These are phyloP conservation scores for Andrena dorsata DNA, from an alignment of 2,888 invertebrate species.

Conservation along the genomic window DNA sequence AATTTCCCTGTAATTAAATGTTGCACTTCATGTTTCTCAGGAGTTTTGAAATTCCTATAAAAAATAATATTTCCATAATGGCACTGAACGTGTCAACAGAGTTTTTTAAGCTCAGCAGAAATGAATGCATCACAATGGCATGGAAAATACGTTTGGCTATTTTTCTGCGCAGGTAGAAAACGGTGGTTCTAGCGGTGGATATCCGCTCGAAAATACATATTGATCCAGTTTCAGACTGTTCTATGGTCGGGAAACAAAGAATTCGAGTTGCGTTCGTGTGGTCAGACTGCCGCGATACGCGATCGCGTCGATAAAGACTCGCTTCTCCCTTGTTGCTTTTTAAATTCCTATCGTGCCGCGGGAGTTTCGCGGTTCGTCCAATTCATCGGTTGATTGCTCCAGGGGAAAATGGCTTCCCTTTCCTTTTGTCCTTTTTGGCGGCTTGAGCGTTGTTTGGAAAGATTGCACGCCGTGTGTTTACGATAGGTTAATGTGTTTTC, in stretches of 20 bases:
- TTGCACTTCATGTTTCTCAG: too few species aligned
- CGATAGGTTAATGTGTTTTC: too few species aligned
- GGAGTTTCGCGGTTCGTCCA: background rate
- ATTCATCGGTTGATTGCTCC: conserved; percentile 4
- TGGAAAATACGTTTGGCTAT: background rate
- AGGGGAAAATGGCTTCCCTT: background rate
- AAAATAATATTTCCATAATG: too few species aligned
- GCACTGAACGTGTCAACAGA: too few species aligned
- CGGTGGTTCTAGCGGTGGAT: conserved; percentile 16
- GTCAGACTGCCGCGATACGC: conserved; percentile 16
- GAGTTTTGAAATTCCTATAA: too few species aligned
- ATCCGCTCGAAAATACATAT: conserved; percentile 42
- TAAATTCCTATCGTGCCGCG: background rate
- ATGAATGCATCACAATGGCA: too few species aligned
- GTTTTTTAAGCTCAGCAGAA: too few species aligned
- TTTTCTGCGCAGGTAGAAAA: conserved; percentile 14
- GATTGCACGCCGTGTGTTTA: too few species aligned
- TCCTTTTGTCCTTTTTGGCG: too few species aligned
- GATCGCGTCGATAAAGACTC: conserved; percentile 28
- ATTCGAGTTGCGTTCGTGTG: conserved; percentile 40
- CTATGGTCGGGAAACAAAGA: conserved; percentile 31
- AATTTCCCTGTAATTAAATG: too few species aligned
- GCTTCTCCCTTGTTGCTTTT: conserved; percentile 2
- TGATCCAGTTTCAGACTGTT: conserved; percentile 23
- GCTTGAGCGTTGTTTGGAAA: too few species aligned